These are phyloP conservation scores for Pseudochaenichthys georgianus DNA, from an alignment of 2,797 vertebrate genomes.

Conservation along the genomic window DNA sequence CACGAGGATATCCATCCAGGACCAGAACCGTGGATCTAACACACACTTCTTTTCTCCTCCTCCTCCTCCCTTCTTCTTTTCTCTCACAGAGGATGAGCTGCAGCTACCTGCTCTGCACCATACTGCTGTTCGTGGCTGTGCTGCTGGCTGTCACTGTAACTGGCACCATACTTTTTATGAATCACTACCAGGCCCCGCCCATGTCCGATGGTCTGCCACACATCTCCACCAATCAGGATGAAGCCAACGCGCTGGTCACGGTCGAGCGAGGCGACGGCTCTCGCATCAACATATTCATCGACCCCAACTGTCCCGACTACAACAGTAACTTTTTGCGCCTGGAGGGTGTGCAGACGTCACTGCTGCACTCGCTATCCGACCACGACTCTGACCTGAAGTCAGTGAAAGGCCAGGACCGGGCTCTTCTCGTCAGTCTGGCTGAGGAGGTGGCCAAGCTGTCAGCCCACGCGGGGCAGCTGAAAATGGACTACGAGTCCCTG, in stretches of 20 bases:
- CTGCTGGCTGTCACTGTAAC: slow-evolving; percentile 93
- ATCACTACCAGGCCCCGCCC: slow-evolving; percentile 90
- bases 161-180: slow-evolving; percentile 95
- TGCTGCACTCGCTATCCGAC: slow-evolving; percentile 89
- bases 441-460: slow-evolving; percentile 95
- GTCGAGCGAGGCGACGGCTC: slow-evolving; percentile 94
- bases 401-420: slow-evolving; percentile 89
- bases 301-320: slow-evolving; percentile 95
- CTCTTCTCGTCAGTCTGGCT: slow-evolving; percentile 90
- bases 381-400: slow-evolving; percentile 89
- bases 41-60: neutral
- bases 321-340: slow-evolving; percentile 89
- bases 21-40: slow-evolving; percentile 44
- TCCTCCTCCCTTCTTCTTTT: neutral
- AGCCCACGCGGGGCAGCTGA: slow-evolving; percentile 89
- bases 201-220: slow-evolving; percentile 91
- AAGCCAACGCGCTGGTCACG: slow-evolving; percentile 95
- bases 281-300: slow-evolving; percentile 97
- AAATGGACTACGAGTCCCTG: slow-evolving; percentile 90
- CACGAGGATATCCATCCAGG: too few species aligned
- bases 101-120: slow-evolving; percentile 92
- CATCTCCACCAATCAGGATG: slow-evolving; percentile 94
- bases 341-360: slow-evolving; percentile 92
- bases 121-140: slow-evolving; percentile 94
- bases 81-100: slow-evolving; percentile 91